phyloP scores from a whole-genome alignment of 2,888 invertebrate species.

The Amiota mariae region DNA sequence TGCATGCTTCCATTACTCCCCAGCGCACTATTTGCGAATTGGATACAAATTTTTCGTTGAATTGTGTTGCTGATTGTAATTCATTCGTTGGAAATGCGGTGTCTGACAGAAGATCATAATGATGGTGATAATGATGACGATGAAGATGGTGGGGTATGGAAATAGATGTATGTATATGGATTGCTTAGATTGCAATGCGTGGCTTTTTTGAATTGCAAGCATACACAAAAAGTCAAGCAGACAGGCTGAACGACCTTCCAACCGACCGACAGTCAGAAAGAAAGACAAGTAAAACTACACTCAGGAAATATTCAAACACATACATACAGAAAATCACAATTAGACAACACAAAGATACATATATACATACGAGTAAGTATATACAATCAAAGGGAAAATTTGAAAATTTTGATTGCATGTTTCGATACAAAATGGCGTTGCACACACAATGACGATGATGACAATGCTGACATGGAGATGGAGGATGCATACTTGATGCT shows the following conservation, averaged over 20 bases:
- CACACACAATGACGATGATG: constrained; percentile 32
- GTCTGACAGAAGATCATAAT: background rate
- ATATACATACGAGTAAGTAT: background rate
- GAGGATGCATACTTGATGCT: too few relatives aligned
- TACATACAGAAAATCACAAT: background rate
- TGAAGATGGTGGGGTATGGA: constrained; percentile 18
- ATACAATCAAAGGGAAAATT: constrained; percentile 54
- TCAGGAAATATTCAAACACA: constrained; percentile 25
- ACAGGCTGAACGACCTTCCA: background rate
- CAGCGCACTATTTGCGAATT: constrained; percentile 63
- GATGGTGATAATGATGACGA: too few relatives aligned
- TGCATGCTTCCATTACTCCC: constrained; percentile 35
- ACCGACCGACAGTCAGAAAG: background rate
- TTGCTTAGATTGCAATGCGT: constrained; percentile 45
- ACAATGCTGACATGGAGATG: constrained; percentile 41
- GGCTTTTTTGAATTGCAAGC: background rate
- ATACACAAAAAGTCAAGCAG: constrained; percentile 16
- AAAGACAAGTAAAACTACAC: background rate
- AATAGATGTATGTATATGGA: constrained; percentile 30
- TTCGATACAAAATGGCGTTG: constrained; percentile 68
- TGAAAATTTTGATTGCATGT: constrained; percentile 72
- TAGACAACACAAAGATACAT: constrained; percentile 22
- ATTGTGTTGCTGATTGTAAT: constrained; percentile 68
- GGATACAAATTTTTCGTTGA: constrained; percentile 67
- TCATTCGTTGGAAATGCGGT: constrained; percentile 54